Evolutionary conservation across 2,797 vertebrate genomes (phyloP), one percentile per base, ranked within the genome.

Genomic region (Gephyroberyx darwinii): DNA sequence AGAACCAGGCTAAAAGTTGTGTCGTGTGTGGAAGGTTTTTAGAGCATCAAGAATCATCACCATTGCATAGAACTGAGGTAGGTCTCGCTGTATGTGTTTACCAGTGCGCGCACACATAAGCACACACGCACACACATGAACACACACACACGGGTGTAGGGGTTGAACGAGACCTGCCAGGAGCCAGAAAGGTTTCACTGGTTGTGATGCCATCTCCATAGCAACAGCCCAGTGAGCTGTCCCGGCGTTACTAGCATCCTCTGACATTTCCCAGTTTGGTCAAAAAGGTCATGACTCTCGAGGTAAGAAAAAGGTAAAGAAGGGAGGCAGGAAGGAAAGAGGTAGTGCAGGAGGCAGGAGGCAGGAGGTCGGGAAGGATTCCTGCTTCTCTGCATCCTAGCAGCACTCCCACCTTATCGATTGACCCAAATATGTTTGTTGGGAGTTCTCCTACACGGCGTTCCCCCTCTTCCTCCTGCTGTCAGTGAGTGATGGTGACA

Each of bases 181-280:
- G 43, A 26, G 19, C 55, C 2, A 9, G 20, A 52, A 75, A 78
- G 43, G 12, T 69, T 60, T 62, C 31, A 63, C 22, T 58, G 51
- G 35, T 30, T 4, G 8, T 39, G 62, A 69, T 56, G 48, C 35
- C 0, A 37, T 65, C 59, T 64, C 71, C 59, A 64, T 78, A 51
- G 67, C 72, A 54, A 68, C 35, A 10, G 22, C 50, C 56, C 53
- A 12, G 35, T 37, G 13, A 45, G 13, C 62, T 33, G 43, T 35
- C 1, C 19, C 45, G 69, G 80, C 64, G 68, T 78, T 63, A 66
- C 58, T 52, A 69, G 60, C 56, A 13, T 75, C 55, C 47, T 61
- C 56, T 86, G 87, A 82, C 85, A 89, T 90, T 88, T 85, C 53
- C 67, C 69, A 57, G 65, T 74, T 73, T 51, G 64, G 77, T 30